These are phyloP conservation scores for Rhipidura dahli DNA, from an alignment of 2,113 vertebrate genomes.

Conservation along the genomic window DNA sequence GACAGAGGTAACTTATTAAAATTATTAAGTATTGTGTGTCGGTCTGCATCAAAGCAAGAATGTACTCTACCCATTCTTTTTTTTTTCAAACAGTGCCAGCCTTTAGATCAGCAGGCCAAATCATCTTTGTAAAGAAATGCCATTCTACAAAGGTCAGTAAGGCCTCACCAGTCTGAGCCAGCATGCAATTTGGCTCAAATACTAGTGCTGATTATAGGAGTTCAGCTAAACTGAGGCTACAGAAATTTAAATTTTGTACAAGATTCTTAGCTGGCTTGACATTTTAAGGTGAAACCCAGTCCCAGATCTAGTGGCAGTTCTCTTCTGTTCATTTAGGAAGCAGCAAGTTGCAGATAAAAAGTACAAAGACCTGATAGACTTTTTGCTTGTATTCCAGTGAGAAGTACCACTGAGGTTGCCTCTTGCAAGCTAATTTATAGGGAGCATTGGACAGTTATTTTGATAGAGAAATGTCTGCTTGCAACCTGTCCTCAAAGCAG, in stretches of 20 bases:
- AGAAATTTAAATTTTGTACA: background rate
- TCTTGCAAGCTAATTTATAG: background rate
- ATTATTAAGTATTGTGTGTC: background rate
- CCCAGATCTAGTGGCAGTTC: background rate
- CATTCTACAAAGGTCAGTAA: background rate
- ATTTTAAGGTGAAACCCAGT: background rate
- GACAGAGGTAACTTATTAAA: background rate
- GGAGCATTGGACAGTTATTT: background rate
- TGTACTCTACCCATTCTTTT: background rate
- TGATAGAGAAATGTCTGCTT: background rate
- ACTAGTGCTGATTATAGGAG: background rate
- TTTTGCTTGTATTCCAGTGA: background rate
- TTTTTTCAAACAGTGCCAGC: background rate
- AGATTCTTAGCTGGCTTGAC: background rate
- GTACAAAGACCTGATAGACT: background rate
- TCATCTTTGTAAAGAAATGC: slow-evolving; percentile 9
- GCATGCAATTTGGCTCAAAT: background rate
- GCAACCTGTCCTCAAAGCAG: background rate
- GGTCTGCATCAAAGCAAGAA: slow-evolving; percentile 5
- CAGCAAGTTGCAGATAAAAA: background rate
- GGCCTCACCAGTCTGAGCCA: background rate
- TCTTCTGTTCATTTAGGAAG: background rate
- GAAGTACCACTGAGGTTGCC: background rate
- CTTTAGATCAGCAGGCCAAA: background rate
- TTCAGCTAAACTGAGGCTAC: background rate